Evolutionary conservation across 2,113 vertebrate species (phyloP).

Genomic region (Phycodurus eques): DNA sequence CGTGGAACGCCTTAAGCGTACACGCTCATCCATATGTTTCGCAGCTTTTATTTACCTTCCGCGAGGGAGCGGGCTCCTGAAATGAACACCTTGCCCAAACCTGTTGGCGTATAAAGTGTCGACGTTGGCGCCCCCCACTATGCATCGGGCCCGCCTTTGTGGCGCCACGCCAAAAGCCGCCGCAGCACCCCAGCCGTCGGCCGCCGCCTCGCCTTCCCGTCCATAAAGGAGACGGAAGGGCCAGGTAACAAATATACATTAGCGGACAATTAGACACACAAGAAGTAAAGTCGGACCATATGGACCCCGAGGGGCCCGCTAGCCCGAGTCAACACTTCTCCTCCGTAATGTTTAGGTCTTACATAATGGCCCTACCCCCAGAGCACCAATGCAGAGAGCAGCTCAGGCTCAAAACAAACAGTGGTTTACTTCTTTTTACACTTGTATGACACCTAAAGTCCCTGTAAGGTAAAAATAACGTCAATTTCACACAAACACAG

Average conservation of each 20-base stretch:
- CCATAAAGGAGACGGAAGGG: conserved; percentile 51
- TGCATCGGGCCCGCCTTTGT: conserved; percentile 26
- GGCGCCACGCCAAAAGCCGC: conserved; percentile 62
- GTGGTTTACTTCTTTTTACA: conserved; percentile 6
- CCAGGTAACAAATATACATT: conserved; percentile 65
- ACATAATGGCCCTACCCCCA: conserved; percentile 61
- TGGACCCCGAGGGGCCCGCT: conserved; percentile 67
- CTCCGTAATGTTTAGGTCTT: conserved; percentile 60
- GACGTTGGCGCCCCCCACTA: conserved; percentile 43
- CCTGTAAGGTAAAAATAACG: background rate
- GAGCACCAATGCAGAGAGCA: conserved; percentile 18
- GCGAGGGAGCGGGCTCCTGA: conserved; percentile 58
- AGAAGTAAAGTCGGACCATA: conserved; percentile 70
- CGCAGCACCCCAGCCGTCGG: conserved; percentile 26
- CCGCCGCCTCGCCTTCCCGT: conserved; percentile 29
- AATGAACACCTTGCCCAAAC: conserved; percentile 78
- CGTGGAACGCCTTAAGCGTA: too few relatives aligned
- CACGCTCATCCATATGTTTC: background rate
- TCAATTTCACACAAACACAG: too few relatives aligned
- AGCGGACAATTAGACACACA: conserved; percentile 72
- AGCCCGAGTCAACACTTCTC: conserved; percentile 47
- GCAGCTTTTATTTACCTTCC: conserved; percentile 71
- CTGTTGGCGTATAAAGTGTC: conserved; percentile 76
- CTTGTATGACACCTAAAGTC: background rate
- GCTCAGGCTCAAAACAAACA: conserved; percentile 69